Conservation (phyloP, 1,140 invertebrate species). For the Rhyacophila brunnea region DNA sequence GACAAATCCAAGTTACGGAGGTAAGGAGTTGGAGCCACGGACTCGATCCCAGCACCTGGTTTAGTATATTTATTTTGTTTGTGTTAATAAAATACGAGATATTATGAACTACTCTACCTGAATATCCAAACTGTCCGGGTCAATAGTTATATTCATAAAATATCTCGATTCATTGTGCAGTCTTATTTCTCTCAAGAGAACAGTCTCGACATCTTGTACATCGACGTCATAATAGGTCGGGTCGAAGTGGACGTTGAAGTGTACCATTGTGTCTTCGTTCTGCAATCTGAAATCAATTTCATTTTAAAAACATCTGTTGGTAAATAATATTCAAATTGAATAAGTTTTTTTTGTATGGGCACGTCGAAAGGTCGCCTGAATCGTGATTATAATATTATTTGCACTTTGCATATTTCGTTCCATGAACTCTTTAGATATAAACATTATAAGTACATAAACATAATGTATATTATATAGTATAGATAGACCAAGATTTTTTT, state of each 20-base stretch:
- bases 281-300: constrained; percentile 25
- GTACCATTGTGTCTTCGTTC: constrained; percentile 63
- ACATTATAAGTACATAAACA: too few species aligned
- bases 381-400: too few species aligned
- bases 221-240: constrained; percentile 56
- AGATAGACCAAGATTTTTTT: too few species aligned
- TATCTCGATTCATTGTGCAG: constrained; percentile 53
- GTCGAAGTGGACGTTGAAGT: constrained; percentile 72
- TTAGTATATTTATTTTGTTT: too few species aligned
- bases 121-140: constrained; percentile 64
- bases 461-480: too few species aligned
- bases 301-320: constrained; percentile 1
- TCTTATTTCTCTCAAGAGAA: constrained; percentile 58
- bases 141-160: constrained; percentile 63
- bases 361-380: not conserved
- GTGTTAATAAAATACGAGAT: too few species aligned
- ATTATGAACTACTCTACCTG: too few species aligned
- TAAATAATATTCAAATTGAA: not conserved
- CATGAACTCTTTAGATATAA: too few species aligned
- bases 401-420: too few species aligned
- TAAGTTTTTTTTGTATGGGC: not conserved
- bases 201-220: constrained; percentile 50
- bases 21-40: too few species aligned
- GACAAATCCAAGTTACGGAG: too few species aligned
- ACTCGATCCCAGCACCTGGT: too few species aligned